These are phyloP conservation scores for Lanius collurio DNA, from an alignment of 2,113 vertebrate genomes.

Conservation along the genomic window DNA sequence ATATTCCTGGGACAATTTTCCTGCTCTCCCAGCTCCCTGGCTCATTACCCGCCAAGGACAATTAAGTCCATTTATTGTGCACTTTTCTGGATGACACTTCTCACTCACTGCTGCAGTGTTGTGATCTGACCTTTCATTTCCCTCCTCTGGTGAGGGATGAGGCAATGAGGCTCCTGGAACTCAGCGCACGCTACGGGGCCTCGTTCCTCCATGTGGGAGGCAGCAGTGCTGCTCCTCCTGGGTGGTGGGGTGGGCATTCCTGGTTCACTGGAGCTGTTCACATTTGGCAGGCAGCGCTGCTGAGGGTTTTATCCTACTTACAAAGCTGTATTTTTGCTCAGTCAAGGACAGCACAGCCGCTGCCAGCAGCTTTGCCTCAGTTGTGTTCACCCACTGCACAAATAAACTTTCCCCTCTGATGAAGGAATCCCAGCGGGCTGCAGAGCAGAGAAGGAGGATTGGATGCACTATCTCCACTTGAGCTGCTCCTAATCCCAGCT, in stretches of 20 bases:
- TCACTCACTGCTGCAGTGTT: background rate
- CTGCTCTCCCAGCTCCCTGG: background rate
- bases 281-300: background rate
- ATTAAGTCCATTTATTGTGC: background rate
- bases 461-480: background rate
- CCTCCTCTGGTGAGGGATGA: background rate
- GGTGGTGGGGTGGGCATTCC: background rate
- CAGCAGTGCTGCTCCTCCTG: background rate
- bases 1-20: background rate
- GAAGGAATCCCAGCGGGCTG: background rate
- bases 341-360: background rate
- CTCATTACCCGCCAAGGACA: background rate
- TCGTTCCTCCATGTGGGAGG: background rate
- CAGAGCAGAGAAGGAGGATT: background rate
- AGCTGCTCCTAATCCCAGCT: background rate
- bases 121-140: background rate
- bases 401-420: background rate
- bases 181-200: accelerated
- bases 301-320: background rate
- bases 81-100: background rate
- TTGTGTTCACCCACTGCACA: background rate
- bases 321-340: background rate
- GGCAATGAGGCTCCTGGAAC: background rate
- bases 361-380: background rate
- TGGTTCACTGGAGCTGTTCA: background rate